Evolutionary conservation across 2,113 vertebrate species (phyloP), one percentile per base, ranked within the genome.

Genomic region (Microtus richardsoni): DNA sequence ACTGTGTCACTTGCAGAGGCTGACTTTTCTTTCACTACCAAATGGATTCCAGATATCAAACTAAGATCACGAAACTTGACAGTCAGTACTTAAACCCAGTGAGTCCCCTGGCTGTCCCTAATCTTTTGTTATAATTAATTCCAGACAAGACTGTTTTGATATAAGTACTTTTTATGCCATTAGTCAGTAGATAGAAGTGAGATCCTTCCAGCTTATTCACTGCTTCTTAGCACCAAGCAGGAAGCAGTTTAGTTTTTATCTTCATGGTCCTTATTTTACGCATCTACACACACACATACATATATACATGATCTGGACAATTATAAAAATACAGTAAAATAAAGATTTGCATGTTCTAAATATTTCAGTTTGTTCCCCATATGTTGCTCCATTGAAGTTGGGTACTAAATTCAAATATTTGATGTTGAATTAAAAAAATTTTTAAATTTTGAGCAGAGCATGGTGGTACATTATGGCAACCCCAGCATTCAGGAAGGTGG

Each of bases 401-500:
- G 54, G 7, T 85, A 58, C 9, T 13, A 77, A 85, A 77, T 60
- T 90, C n/a, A 84, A 88, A 39, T 94, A 60, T 88, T 75, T 95
- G 70, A 70, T 70, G 52, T 7, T 54, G 3, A 92, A 80, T 85
- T 41, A 83, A 13, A 33, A 83, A 86, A 85, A 52, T 39, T 92
- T 58, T 5, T 11, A 91, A 80, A n/a, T 64, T 44, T 49, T 7
- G 33, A n/a, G 2, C 28, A 47, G 30, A 30, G 3, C 11, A 11
- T 47, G 19, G 30, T 77, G 30, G 26, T 17, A 10, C 1, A 26
- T 64, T 11, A 16, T 17, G n/a, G 2, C 10, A 77, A 64, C 16
- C 58, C 19, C 41, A 77, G 88, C 11, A 89, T 11, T 75, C 39
- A 33, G 39, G 52, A 62, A 19, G 39, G 10, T 22, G 19, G 21